These are phyloP conservation scores for Bombus sylvicola DNA, from an alignment of 1,140 invertebrate species.

Conservation along the genomic window DNA sequence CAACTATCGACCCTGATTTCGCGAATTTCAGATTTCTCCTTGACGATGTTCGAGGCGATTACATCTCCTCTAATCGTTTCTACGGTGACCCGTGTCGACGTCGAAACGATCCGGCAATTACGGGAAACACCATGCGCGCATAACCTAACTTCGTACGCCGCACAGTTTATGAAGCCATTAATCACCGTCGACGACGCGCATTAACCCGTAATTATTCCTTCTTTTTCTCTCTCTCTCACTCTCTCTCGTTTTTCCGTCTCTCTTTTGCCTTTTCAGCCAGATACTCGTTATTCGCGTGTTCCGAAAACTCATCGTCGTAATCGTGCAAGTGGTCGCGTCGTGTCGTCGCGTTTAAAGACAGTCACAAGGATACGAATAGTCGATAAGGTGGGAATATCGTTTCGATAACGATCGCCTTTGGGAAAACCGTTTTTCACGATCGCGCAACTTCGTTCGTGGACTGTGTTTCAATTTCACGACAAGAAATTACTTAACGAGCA, in stretches of 20 bases:
- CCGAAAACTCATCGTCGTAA: slow-evolving; percentile 52
- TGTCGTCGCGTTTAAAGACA: slow-evolving; percentile 25
- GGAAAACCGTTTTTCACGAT: slow-evolving; percentile 37
- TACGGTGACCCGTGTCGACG: slow-evolving; percentile 48
- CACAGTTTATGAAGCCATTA: slow-evolving; percentile 63
- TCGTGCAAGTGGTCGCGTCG: not conserved
- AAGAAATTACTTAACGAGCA: slow-evolving; percentile 41
- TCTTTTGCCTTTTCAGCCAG: not conserved
- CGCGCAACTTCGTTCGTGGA: slow-evolving; percentile 25
- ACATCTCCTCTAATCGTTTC: slow-evolving; percentile 45
- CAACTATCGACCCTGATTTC: slow-evolving; percentile 48
- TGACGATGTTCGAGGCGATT: slow-evolving; percentile 39
- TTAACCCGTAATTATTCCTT: slow-evolving; percentile 52
- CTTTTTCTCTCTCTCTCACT: not conserved
- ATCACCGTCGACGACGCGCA: slow-evolving; percentile 60
- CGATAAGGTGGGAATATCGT: slow-evolving; percentile 53
- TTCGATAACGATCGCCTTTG: slow-evolving; percentile 53
- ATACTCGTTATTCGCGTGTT: slow-evolving; percentile 50
- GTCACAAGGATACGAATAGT: not conserved
- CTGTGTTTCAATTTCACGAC: slow-evolving; percentile 54
- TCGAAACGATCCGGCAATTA: slow-evolving; percentile 56
- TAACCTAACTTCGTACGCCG: slow-evolving; percentile 36
- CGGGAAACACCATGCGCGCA: slow-evolving; percentile 47
- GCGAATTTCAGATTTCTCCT: slow-evolving; percentile 45
- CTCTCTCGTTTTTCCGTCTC: not conserved